phyloP scores from a whole-genome alignment of 2,113 vertebrate genomes.

The Puffinus mauretanicus region DNA sequence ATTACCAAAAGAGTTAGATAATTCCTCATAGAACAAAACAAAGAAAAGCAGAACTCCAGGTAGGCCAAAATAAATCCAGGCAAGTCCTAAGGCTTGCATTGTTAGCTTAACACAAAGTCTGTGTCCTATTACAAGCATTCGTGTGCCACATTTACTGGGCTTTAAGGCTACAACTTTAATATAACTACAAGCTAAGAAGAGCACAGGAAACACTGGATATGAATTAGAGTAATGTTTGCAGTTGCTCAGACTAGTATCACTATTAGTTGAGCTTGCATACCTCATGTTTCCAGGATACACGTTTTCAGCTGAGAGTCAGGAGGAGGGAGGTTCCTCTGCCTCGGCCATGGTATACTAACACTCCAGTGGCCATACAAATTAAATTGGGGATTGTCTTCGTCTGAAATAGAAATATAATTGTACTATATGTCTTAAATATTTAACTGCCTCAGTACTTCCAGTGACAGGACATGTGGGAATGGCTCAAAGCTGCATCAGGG shows the following conservation, averaged over 20 bases:
- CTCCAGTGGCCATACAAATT: neutral
- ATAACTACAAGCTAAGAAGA: neutral
- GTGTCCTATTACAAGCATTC: neutral
- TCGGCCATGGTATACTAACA: neutral
- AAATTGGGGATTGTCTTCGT: neutral
- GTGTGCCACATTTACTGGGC: neutral
- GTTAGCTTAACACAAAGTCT: neutral
- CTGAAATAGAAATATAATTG: neutral
- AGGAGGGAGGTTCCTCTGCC: neutral
- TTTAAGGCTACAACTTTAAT: neutral
- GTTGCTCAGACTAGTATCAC: neutral
- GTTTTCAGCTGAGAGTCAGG: neutral
- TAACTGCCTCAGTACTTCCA: neutral
- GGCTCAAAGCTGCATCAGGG: neutral
- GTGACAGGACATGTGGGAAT: neutral
- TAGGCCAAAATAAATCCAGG: neutral
- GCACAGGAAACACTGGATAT: neutral
- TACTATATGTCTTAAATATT: neutral
- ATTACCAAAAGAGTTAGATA: neutral
- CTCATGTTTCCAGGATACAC: neutral
- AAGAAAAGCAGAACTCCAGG: neutral
- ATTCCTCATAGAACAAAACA: neutral
- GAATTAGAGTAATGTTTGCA: neutral
- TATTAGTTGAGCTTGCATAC: neutral
- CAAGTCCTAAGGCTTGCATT: neutral